A percentile compares a stretch with the other conserved stretches of the same genome.
These are phyloP conservation scores for Intellagama lesueurii DNA, from an alignment of 2,797 vertebrate genomes.

Conservation along the genomic window DNA sequence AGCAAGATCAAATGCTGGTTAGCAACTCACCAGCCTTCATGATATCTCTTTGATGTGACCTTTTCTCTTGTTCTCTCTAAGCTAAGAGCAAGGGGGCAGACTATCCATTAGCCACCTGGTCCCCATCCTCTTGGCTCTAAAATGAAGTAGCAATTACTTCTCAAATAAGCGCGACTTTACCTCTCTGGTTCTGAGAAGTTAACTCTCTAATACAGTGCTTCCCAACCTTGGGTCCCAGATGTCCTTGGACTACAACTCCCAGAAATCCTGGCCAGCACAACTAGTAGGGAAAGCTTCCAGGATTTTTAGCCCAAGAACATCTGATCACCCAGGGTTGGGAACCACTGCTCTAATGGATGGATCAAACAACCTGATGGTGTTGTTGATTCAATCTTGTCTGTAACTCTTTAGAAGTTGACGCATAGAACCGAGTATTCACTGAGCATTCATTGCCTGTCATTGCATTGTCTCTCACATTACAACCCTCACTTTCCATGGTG, in stretches of 20 bases:
- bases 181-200: not conserved
- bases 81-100: not conserved
- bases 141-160: not conserved
- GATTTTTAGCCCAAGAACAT: no score
- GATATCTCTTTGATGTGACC: not conserved
- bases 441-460: not conserved
- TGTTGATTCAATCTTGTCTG: no score
- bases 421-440: not conserved
- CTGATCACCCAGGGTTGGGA: no score
- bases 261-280: no score
- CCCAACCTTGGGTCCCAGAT: no score
- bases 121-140: not conserved
- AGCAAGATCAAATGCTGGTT: not conserved
- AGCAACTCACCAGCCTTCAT: not conserved
- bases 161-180: not conserved
- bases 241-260: no score
- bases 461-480: accelerated
- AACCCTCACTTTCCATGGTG: not conserved
- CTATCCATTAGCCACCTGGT: not conserved
- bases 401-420: not conserved
- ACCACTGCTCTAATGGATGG: no score
- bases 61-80: not conserved
- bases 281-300: no score
- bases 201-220: no score
- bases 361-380: no score